phyloP scores from a whole-genome alignment of 2,888 invertebrate species.

The Orchesellides sinensis region DNA sequence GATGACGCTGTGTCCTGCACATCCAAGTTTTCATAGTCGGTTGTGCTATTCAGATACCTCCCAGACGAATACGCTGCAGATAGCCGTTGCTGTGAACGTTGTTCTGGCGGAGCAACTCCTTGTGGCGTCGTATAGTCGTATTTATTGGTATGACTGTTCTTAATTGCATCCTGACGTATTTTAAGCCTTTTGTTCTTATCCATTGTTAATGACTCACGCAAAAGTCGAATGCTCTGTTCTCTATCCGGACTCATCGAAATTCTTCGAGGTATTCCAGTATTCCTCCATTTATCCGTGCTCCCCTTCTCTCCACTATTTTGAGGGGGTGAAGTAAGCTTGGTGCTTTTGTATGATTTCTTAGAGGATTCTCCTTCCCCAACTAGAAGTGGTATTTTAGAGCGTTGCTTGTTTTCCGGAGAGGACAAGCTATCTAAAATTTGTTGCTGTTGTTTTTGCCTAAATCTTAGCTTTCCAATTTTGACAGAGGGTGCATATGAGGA shows the following conservation, averaged over 20 bases:
- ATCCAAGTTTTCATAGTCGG: conserved; percentile 40
- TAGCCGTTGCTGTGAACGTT: not conserved
- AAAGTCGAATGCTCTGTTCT: conserved; percentile 18
- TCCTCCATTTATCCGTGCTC: conserved; percentile 28
- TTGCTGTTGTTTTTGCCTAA: conserved; percentile 9
- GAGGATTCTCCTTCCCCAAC: not conserved
- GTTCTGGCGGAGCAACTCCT: not conserved
- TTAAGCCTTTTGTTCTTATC: conserved; percentile 35
- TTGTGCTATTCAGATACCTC: conserved; percentile 27
- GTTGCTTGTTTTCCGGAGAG: not conserved
- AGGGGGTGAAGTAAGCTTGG: conserved; percentile 18
- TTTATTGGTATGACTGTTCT: not conserved
- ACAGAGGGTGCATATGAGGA: conserved; percentile 16
- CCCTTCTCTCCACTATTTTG: conserved; percentile 3
- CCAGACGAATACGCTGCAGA: conserved; percentile 23
- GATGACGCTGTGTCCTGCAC: conserved; percentile 32
- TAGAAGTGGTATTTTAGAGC: conserved; percentile 26
- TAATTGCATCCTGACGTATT: not conserved
- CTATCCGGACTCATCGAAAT: conserved; percentile 40
- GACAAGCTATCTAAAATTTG: not conserved
- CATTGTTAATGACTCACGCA: conserved; percentile 25
- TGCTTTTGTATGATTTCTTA: not conserved
- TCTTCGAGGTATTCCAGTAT: conserved; percentile 26
- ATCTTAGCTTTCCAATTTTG: conserved; percentile 37
- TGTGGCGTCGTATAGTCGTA: not conserved